These are phyloP conservation scores for Oligia latruncula DNA, from an alignment of 2,888 invertebrate species.

Conservation along the genomic window DNA sequence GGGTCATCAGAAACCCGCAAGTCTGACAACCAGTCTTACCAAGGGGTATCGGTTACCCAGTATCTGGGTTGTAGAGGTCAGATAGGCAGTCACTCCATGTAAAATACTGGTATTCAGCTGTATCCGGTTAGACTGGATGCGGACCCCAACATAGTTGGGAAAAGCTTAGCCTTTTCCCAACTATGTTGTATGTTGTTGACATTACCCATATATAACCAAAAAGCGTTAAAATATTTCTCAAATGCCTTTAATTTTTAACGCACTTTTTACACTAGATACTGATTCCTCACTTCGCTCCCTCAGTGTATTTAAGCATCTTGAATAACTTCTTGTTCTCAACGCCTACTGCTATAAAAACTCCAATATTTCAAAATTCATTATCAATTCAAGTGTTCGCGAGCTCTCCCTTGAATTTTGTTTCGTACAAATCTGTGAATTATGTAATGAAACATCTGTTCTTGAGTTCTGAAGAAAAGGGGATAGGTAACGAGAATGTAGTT, in stretches of 20 bases:
- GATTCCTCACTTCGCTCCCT: background rate
- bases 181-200: too few relatives aligned
- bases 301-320: constrained; percentile 1
- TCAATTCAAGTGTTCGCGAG: constrained; percentile 44
- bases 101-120: background rate
- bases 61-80: background rate
- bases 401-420: constrained; percentile 36
- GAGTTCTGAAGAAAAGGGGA: constrained; percentile 13
- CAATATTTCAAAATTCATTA: constrained; percentile 56
- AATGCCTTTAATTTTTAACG: background rate
- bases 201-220: too few relatives aligned
- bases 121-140: too few relatives aligned
- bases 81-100: background rate
- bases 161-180: too few relatives aligned
- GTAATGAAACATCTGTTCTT: constrained; percentile 49
- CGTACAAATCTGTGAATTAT: constrained; percentile 39
- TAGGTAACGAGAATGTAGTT: background rate
- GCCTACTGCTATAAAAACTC: constrained; percentile 47
- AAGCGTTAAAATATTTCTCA: background rate
- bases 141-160: too few relatives aligned
- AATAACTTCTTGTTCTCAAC: constrained; percentile 2
- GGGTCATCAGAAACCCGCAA: background rate
- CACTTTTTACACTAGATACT: background rate
- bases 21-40: background rate
- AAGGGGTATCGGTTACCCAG: background rate